These are phyloP conservation scores for Drosophila prostipennis DNA, from an alignment of 2,888 invertebrate species.

Conservation along the genomic window DNA sequence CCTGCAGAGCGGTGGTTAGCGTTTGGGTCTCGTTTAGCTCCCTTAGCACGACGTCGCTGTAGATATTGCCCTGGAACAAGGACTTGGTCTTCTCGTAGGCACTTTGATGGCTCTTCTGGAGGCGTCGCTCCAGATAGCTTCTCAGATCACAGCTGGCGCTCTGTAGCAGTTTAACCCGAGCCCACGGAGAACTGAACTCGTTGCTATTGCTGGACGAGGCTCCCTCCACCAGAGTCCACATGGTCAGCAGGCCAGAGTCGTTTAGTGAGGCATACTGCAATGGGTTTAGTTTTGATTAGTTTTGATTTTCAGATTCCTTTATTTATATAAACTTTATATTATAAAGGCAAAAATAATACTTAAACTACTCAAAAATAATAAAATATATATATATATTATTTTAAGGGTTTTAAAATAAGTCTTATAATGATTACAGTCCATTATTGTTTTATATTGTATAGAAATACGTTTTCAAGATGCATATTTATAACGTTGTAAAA, in stretches of 20 bases:
- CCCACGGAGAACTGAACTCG: conserved; percentile 83
- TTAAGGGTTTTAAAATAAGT: too few relatives aligned
- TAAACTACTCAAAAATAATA: too few relatives aligned
- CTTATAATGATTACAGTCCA: too few relatives aligned
- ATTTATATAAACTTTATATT: too few relatives aligned
- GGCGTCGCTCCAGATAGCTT: conserved; percentile 72
- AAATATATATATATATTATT: too few relatives aligned
- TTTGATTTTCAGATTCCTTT: not conserved
- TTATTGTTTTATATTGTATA: too few relatives aligned
- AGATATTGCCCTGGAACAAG: conserved; percentile 83
- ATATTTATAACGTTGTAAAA: too few relatives aligned
- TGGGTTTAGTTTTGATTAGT: rapidly evolving
- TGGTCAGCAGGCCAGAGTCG: conserved; percentile 83
- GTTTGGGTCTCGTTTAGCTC: conserved; percentile 78
- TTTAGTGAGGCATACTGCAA: conserved; percentile 84
- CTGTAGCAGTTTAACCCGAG: conserved; percentile 82
- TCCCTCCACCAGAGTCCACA: conserved; percentile 84
- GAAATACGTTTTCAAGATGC: too few relatives aligned
- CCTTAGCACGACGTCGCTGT: conserved; percentile 81
- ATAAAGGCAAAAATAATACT: too few relatives aligned
- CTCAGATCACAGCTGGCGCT: conserved; percentile 81
- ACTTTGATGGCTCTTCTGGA: conserved; percentile 61
- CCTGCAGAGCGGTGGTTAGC: conserved; percentile 41
- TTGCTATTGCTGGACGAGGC: conserved; percentile 28
- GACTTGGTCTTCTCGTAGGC: conserved; percentile 82